These are phyloP conservation scores for Pogoniulus pusillus DNA, from an alignment of 2,797 vertebrate species.

Conservation along the genomic window DNA sequence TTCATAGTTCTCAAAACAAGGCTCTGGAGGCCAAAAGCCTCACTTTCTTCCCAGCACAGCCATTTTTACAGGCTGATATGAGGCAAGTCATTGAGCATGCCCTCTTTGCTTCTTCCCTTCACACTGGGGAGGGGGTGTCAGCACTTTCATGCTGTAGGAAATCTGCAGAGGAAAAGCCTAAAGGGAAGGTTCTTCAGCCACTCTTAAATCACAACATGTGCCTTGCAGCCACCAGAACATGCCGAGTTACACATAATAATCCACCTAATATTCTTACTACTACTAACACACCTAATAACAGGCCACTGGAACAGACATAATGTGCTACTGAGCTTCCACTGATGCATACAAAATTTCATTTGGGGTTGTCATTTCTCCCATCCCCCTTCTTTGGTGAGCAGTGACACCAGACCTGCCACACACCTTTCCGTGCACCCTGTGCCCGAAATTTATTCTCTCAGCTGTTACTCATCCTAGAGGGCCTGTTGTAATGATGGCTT, in stretches of 20 bases:
- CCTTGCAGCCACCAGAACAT: not conserved
- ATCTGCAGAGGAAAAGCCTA: not conserved
- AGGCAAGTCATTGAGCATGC: constrained; percentile 64
- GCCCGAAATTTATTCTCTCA: not conserved
- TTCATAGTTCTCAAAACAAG: constrained; percentile 36
- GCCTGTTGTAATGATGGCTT: not conserved
- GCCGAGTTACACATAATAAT: constrained; percentile 14
- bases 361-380: not conserved
- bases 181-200: not conserved
- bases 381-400: not conserved
- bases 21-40: constrained; percentile 52
- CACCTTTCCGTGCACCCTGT: not conserved
- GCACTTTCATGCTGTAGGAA: not conserved
- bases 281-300: constrained; percentile 34
- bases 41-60: constrained; percentile 22
- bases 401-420: not conserved
- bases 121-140: not conserved
- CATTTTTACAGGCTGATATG: constrained; percentile 12
- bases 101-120: constrained; percentile 57
- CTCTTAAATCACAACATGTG: not conserved
- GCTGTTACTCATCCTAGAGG: not conserved
- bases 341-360: not conserved
- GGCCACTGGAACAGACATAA: not conserved
- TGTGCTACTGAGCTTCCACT: not conserved
- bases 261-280: constrained; percentile 21